Conservation (phyloP, 2,797 vertebrate species). For the Tragopan temminckii region DNA sequence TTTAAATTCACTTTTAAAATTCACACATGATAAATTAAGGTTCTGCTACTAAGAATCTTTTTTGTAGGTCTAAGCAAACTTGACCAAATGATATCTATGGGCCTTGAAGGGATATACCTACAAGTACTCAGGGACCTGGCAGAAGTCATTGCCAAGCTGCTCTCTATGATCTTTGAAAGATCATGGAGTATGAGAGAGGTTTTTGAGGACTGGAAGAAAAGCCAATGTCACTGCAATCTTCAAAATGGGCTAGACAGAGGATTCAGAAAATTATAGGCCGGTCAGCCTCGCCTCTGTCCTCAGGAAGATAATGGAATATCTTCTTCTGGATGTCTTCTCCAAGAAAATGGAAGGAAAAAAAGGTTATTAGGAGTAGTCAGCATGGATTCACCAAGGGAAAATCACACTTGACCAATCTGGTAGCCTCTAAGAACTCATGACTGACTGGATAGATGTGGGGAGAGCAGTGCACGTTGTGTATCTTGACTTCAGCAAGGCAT, state of each 20-base stretch:
- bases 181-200: neutral
- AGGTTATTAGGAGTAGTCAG: neutral
- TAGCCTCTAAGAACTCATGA: neutral
- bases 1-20: neutral
- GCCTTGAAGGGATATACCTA: neutral
- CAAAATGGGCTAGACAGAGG: neutral
- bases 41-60: neutral
- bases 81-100: neutral
- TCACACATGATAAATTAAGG: neutral
- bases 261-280: neutral
- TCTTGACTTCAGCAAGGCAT: neutral
- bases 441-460: neutral
- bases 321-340: neutral
- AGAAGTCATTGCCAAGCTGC: neutral
- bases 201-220: neutral
- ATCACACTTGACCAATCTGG: neutral
- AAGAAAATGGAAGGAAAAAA: neutral
- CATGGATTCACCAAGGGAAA: neutral
- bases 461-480: neutral
- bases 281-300: neutral
- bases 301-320: neutral
- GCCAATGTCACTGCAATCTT: neutral
- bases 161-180: neutral
- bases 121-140: neutral
- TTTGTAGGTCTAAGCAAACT: neutral